Base-by-base conservation (phyloP, 2,888 invertebrate species). In the Choreutis nemorana region DNA sequence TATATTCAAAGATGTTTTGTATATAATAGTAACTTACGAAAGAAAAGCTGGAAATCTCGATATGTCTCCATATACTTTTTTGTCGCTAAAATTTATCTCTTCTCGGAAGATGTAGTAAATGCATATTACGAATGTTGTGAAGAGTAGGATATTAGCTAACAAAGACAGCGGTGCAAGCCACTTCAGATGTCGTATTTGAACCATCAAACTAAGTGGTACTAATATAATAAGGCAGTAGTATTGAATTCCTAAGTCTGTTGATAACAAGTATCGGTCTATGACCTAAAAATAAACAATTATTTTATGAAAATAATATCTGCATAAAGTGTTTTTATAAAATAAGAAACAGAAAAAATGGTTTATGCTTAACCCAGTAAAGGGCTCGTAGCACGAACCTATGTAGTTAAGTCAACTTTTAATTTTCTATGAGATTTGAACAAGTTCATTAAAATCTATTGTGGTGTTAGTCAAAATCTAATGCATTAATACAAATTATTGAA, bases 121-220 rank as follows among this genome's bases (percentile, higher is more conserved):
- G 11, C 92, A 91, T 44, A 97, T 88, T 14, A 72, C 81, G 42
- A 97, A 87, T 1, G 93, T 91, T 2, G 82, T 55, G 1, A 90
- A 68, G 49, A 95, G 88, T 18, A 91, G 83, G 4, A 89, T 31
- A 54, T 97, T 97, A 11, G 97, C 97, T 23, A 91, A 55, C 33
- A 90, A 79, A 0, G 97, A 97, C 54, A 95, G 90, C 0, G 94
- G 93, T 2, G 96, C 92, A 32, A 97, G 66, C 56, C 86, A 87
- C 52, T 88, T 91, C 6, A 97, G 77, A 52, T 90, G 85, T 40
- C 90, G 81, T 42, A 93, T 85, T 38, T 80, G 80, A 6, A 58
- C 62, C 48, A 79, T 49, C 3, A 72, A 23, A 40, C 70, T 62
- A 30, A 80, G 52, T 1, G 79, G 79, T 11, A 66, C 40, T 2